phyloP scores from a whole-genome alignment of 2,888 invertebrate genomes.

The Phaonia tiefii region DNA sequence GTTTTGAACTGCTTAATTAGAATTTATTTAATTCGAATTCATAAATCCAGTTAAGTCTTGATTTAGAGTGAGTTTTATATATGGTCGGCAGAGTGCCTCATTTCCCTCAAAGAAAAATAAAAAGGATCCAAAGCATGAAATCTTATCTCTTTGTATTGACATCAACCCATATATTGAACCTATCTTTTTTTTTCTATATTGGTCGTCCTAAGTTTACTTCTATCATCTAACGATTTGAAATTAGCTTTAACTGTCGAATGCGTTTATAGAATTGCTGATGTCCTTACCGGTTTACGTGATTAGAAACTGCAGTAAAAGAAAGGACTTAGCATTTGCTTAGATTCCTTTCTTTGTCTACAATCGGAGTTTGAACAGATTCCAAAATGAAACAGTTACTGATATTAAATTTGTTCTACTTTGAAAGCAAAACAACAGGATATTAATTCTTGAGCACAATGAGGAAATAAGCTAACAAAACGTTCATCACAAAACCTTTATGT shows the following conservation, averaged over 20 bases:
- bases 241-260: conserved; percentile 54
- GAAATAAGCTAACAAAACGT: conserved; percentile 38
- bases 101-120: no score
- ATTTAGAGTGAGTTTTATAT: no score
- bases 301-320: conserved; percentile 55
- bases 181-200: not conserved
- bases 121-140: no score
- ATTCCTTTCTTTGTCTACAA: conserved; percentile 18
- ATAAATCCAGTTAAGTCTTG: no score
- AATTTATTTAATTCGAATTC: no score
- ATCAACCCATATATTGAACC: no score
- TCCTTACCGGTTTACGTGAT: conserved; percentile 70
- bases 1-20: no score
- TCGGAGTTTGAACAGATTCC: no score
- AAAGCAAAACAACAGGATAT: not conserved
- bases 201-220: not conserved
- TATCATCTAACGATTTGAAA: conserved; percentile 40
- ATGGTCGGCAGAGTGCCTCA: no score
- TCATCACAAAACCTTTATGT: conserved; percentile 27
- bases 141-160: no score
- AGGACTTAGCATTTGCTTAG: conserved; percentile 31
- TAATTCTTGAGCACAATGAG: no score
- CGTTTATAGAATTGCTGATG: conserved; percentile 68
- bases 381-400: no score
- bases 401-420: conserved; percentile 27